Evolutionary conservation across 2,797 vertebrate species (phyloP).

Genomic region (Karalla daura): DNA sequence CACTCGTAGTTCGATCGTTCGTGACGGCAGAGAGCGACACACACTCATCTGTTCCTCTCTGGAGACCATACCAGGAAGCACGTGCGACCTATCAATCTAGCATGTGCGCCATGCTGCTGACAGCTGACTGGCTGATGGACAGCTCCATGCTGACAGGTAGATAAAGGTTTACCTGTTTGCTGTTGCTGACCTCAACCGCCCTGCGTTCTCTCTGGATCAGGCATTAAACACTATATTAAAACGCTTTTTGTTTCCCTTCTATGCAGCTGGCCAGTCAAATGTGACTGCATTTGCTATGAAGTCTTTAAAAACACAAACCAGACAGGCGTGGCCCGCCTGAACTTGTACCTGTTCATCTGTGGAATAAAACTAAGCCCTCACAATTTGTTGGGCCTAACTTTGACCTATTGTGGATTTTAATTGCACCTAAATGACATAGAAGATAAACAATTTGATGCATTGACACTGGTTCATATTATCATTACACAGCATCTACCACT

Average conservation of each 20-base stretch:
- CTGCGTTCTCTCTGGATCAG: background rate
- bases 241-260: slow-evolving; percentile 54
- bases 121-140: too few species aligned
- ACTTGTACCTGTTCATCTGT: too few species aligned
- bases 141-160: background rate
- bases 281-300: background rate
- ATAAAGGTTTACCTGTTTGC: background rate
- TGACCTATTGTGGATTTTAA: too few species aligned
- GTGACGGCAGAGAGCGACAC: background rate
- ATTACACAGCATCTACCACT: too few species aligned
- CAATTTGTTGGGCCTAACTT: too few species aligned
- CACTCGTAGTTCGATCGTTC: background rate
- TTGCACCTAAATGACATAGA: too few species aligned
- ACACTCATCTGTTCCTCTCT: background rate
- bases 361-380: too few species aligned
- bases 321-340: too few species aligned
- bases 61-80: slow-evolving; percentile 52
- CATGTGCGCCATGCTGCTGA: too few species aligned
- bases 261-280: slow-evolving; percentile 44
- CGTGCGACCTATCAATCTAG: background rate
- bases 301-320: slow-evolving; percentile 22
- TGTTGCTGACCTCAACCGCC: background rate
- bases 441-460: too few species aligned
- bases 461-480: too few species aligned
- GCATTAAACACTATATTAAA: background rate